A percentile compares a stretch with the other conserved stretches of the same genome.
These are phyloP conservation scores for Ectropis crepuscularia DNA, from an alignment of 2,888 invertebrate genomes.

Conservation along the genomic window DNA sequence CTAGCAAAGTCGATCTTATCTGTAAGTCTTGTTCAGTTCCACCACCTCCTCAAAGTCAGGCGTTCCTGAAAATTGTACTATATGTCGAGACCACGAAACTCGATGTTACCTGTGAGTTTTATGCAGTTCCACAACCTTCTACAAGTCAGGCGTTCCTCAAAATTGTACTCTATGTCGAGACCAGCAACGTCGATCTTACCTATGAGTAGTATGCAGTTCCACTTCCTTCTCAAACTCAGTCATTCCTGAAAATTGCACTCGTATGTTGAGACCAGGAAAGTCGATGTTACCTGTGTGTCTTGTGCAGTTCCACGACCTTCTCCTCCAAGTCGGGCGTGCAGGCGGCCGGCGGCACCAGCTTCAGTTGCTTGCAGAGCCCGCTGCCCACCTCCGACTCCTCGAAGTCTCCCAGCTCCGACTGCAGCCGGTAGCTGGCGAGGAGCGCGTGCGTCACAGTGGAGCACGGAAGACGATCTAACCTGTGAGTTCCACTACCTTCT, in stretches of 20 bases:
- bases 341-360: slow-evolving; percentile 92
- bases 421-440: slow-evolving; percentile 94
- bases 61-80: too few species aligned
- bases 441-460: slow-evolving; percentile 94
- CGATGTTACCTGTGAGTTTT: slow-evolving; percentile 96
- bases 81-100: too few species aligned
- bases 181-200: slow-evolving; percentile 68
- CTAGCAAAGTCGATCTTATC: slow-evolving; percentile 80
- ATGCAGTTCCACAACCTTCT: slow-evolving; percentile 98
- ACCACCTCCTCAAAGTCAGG: slow-evolving; percentile 22
- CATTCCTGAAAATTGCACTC: too few species aligned
- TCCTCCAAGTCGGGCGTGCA: slow-evolving; percentile 96
- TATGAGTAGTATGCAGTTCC: slow-evolving; percentile 96
- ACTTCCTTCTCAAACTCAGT: slow-evolving; percentile 26
- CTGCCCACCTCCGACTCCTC: slow-evolving; percentile 89
- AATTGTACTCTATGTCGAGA: too few species aligned
- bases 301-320: slow-evolving; percentile 97
- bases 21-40: slow-evolving; percentile 96
- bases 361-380: slow-evolving; percentile 94
- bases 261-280: too few species aligned
- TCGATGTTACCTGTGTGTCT: slow-evolving; percentile 90
- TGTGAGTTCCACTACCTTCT: too few species aligned
- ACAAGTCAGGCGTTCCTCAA: slow-evolving; percentile 94
- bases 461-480: too few species aligned
- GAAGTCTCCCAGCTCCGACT: slow-evolving; percentile 98